These are phyloP conservation scores for Molothrus aeneus DNA, from an alignment of 2,797 vertebrate genomes.

Conservation along the genomic window DNA sequence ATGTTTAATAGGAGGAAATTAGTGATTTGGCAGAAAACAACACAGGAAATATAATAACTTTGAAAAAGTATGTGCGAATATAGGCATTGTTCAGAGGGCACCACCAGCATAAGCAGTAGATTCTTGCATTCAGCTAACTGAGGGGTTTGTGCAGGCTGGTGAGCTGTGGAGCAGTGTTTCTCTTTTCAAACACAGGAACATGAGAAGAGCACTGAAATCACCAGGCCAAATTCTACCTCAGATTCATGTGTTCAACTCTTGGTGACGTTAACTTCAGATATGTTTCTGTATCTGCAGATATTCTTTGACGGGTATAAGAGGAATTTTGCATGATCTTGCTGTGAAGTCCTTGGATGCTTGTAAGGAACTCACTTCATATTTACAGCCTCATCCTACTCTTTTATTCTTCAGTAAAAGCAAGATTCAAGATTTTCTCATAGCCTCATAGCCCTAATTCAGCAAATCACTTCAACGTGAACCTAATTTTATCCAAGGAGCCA, in stretches of 20 bases:
- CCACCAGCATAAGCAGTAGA: background rate
- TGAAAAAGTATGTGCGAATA: background rate
- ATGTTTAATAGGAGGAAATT: background rate
- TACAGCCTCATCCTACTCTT: background rate
- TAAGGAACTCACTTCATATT: background rate
- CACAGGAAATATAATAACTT: background rate
- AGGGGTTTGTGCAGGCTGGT: accelerated
- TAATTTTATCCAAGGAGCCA: background rate
- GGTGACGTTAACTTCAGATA: background rate
- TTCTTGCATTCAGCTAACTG: background rate
- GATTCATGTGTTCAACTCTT: background rate
- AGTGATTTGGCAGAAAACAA: background rate
- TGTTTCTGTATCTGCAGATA: background rate
- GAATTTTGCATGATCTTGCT: conserved; percentile 22
- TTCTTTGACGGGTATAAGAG: background rate
- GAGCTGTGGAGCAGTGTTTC: background rate
- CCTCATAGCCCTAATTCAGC: background rate
- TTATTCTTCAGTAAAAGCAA: background rate
- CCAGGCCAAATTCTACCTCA: background rate
- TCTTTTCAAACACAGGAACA: background rate
- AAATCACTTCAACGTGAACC: background rate
- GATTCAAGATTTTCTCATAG: background rate
- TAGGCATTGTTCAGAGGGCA: background rate
- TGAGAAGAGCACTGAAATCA: background rate
- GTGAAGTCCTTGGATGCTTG: background rate